Percentiles rank a stretch among this genome's conserved stretches.
phyloP scores from a whole-genome alignment of 2,888 invertebrate species.

The Eutolmus rufibarbis region DNA sequence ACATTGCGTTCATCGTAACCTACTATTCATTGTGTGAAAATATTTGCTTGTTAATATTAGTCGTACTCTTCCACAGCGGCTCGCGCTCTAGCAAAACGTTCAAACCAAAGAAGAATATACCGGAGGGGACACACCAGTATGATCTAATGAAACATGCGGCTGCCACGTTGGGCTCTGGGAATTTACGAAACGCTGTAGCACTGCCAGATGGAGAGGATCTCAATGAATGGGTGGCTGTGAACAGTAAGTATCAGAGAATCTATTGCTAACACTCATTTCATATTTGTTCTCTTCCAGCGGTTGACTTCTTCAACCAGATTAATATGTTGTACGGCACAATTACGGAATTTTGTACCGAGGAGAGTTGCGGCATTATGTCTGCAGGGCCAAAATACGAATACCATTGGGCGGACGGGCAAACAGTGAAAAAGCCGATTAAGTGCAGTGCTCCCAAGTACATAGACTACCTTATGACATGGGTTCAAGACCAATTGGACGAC shows the following conservation, averaged over 20 bases:
- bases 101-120: slow-evolving; percentile 98
- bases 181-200: slow-evolving; percentile 93
- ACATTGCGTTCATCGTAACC: too few relatives aligned
- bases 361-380: slow-evolving; percentile 97
- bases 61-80: slow-evolving; percentile 53
- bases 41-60: background rate
- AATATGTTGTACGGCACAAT: slow-evolving; percentile 99
- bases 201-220: slow-evolving; percentile 98
- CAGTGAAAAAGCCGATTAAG: slow-evolving; percentile 97
- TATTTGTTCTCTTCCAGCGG: slow-evolving; percentile 70
- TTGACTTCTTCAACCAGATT: slow-evolving; percentile 99
- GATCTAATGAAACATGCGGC: slow-evolving; percentile 99
- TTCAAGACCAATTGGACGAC: slow-evolving; percentile 98
- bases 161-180: slow-evolving; percentile 96
- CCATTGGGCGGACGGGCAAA: slow-evolving; percentile 99
- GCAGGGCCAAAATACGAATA: slow-evolving; percentile 99
- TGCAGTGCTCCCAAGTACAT: slow-evolving; percentile 99
- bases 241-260: slow-evolving; percentile 79
- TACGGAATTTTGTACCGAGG: slow-evolving; percentile 99
- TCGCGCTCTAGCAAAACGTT: slow-evolving; percentile 93
- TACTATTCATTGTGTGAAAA: background rate
- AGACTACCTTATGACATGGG: slow-evolving; percentile 99
- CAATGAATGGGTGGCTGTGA: slow-evolving; percentile 99
- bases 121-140: slow-evolving; percentile 98
- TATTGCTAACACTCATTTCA: background rate